Conservation (phyloP, 2,113 vertebrate genomes). For the Chunga burmeisteri region DNA sequence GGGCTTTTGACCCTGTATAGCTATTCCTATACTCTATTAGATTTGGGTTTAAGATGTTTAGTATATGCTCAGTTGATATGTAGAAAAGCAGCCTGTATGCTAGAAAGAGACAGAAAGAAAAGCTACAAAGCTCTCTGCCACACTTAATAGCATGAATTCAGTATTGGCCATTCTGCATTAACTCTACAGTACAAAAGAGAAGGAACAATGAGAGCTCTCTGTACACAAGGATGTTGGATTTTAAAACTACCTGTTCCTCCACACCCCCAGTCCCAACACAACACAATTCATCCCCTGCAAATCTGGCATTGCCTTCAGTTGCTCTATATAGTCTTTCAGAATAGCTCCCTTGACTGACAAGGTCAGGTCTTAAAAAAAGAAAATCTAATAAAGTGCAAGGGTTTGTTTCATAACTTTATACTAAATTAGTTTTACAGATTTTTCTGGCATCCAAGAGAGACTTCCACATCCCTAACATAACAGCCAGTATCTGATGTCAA, state of each 20-base stretch:
- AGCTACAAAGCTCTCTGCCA: not conserved
- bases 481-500: not conserved
- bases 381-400: not conserved
- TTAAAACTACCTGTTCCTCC: not conserved
- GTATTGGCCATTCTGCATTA: not conserved
- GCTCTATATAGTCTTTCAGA: not conserved
- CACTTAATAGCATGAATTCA: not conserved
- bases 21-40: not conserved
- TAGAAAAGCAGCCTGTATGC: not conserved
- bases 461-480: not conserved
- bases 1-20: not conserved
- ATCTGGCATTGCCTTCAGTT: not conserved
- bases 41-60: not conserved
- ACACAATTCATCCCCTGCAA: not conserved
- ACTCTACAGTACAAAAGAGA: not conserved
- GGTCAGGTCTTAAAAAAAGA: not conserved
- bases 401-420: not conserved
- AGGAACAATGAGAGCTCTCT: not conserved
- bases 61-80: not conserved
- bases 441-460: not conserved
- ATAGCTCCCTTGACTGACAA: not conserved
- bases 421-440: not conserved
- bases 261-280: too few relatives aligned
- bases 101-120: not conserved
- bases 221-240: not conserved